Percentiles rank a stretch among this genome's conserved stretches.
Evolutionary conservation across 2,888 invertebrate genomes (phyloP).

Genomic region (Melieria picta): DNA sequence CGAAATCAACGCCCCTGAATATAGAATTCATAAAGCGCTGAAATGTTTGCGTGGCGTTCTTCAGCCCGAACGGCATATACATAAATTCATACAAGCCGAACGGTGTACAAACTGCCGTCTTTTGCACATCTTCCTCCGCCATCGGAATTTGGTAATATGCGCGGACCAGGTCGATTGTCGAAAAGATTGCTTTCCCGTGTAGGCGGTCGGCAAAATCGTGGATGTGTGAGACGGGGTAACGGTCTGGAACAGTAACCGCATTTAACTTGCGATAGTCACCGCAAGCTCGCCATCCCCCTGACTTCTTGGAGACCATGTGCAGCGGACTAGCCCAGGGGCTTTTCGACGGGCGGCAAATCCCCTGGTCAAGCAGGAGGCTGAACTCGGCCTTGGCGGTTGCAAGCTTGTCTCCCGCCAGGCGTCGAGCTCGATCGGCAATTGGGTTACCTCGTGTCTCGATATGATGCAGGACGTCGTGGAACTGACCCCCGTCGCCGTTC

Average conservation of each 20-base stretch:
- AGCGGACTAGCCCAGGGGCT: conserved; percentile 7
- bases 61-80: background rate
- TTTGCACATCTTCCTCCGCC: background rate
- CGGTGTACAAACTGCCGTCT: background rate
- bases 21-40: conserved; percentile 51
- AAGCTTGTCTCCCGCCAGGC: conserved; percentile 8
- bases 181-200: conserved; percentile 30
- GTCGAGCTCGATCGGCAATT: background rate
- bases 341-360: conserved; percentile 2
- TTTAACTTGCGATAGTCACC: conserved; percentile 16
- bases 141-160: conserved; percentile 5
- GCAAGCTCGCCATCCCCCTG: conserved; percentile 16
- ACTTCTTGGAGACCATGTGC: conserved; percentile 6
- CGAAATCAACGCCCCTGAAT: conserved; percentile 46
- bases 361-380: background rate
- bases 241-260: conserved; percentile 8
- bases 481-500: background rate
- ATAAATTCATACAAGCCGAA: conserved; percentile 4
- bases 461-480: background rate
- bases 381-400: background rate
- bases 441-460: conserved; percentile 20
- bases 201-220: conserved; percentile 46
- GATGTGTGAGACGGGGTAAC: conserved; percentile 53
- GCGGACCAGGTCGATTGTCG: conserved; percentile 21
- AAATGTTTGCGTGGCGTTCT: background rate